phyloP scores from a whole-genome alignment of 1,140 invertebrate genomes.

The Procambarus clarkii region DNA sequence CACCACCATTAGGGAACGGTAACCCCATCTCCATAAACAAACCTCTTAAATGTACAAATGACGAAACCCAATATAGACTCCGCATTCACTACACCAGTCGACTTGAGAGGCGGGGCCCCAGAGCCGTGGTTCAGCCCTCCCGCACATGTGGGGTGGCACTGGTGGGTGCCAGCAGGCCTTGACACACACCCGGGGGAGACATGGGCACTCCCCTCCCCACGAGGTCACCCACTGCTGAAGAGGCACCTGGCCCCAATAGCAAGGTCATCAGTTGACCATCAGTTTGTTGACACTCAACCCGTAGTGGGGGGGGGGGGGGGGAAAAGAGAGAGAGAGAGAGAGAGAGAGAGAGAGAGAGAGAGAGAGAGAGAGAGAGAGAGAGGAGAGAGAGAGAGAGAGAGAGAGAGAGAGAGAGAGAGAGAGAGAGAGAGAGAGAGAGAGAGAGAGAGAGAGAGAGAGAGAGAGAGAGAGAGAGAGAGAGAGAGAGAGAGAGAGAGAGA shows the following conservation, averaged over 20 bases:
- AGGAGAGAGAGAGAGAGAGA: constrained; percentile 28
- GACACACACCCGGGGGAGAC: neutral
- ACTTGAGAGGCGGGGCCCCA: too few relatives aligned
- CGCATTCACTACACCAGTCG: too few relatives aligned
- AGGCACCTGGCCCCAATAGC: neutral
- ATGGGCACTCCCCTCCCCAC: neutral
- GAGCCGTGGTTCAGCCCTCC: too few relatives aligned
- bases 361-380: neutral
- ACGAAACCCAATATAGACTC: too few relatives aligned
- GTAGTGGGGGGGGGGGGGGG: neutral
- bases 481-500: neutral
- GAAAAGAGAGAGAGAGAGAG: neutral
- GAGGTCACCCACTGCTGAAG: neutral
- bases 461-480: neutral
- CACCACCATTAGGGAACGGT: too few relatives aligned
- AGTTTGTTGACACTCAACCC: neutral
- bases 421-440: constrained; percentile 23
- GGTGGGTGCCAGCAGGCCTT: neutral
- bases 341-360: constrained; percentile 14
- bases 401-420: constrained; percentile 23
- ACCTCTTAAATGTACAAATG: too few relatives aligned
- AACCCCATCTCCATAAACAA: too few relatives aligned
- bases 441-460: neutral
- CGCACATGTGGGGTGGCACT: neutral
- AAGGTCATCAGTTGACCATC: neutral